Evolutionary conservation across 2,113 vertebrate species (phyloP).

Genomic region (Lichenostomus cassidix): DNA sequence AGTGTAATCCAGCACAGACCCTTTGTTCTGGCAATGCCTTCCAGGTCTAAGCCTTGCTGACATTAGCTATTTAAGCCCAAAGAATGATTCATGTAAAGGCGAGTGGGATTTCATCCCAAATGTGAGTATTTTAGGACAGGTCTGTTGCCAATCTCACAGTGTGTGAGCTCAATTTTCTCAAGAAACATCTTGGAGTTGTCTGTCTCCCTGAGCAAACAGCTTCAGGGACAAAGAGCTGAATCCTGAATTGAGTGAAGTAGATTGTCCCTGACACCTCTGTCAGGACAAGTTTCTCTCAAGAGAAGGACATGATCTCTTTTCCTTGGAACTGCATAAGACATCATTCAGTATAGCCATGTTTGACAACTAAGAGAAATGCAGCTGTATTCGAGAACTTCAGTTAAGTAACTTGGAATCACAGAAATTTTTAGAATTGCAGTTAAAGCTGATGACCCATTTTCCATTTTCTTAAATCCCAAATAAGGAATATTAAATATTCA

Average conservation of each 20-base stretch:
- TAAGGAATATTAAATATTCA: not conserved
- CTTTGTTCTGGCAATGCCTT: not conserved
- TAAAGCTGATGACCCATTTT: conserved; percentile 17
- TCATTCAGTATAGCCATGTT: not conserved
- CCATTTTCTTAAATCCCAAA: not conserved
- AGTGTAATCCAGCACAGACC: fast-evolving
- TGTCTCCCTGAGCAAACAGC: not conserved
- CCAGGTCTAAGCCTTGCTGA: not conserved
- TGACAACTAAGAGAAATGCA: not conserved
- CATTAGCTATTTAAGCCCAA: not conserved
- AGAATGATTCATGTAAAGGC: not conserved
- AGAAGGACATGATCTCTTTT: not conserved
- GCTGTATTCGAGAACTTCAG: not conserved
- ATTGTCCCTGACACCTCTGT: conserved; percentile 55
- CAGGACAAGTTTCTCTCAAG: conserved; percentile 44
- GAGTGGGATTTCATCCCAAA: not conserved
- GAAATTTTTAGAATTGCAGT: not conserved
- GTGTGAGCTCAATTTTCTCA: not conserved
- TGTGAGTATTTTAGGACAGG: not conserved
- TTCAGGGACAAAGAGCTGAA: conserved; percentile 20
- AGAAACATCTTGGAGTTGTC: conserved; percentile 54
- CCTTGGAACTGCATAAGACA: not conserved
- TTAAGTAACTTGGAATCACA: not conserved
- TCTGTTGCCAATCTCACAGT: not conserved
- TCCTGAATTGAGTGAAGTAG: conserved; percentile 33